Base-by-base conservation (phyloP, 2,113 vertebrate genomes). In the Pluvianellus socialis region DNA sequence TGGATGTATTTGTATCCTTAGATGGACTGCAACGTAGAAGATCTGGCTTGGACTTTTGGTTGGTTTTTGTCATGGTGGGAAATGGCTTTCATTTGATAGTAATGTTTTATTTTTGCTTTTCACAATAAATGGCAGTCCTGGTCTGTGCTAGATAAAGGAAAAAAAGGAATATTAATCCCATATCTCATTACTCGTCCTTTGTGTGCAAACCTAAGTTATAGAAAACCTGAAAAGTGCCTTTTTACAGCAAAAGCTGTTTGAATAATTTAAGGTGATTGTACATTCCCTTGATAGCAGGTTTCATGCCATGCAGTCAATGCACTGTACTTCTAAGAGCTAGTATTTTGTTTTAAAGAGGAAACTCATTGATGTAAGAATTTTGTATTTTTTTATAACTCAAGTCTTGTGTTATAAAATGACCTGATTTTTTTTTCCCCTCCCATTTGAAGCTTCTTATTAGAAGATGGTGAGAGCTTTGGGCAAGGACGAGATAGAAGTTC, bases 381-480 rank as follows among this genome's bases (percentile, higher is more conserved):
- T 58, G 52, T 77, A 0, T 28, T 56, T 90, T 83, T 88, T 90
- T 44, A 32, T 71, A 71, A 28, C 30, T 65, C 17, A 38, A 77
- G 32, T 55, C 26, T 47, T 71, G 6, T 32, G 9, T 80, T 90
- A 30, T 47, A 35, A 91, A 92, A 32, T 56, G 18, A 83, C 92
- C 55, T n/a, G 5, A 32, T 47, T 77, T 53, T 24, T 45, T 23
- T 85, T 58, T 52, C 38, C 38, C 24, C 47, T 77, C 1, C 1
- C 35, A 67, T 94, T 91, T 96, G 67, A 93, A 99, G 99, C 95
- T 99, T 99, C 94, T 97, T 99, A 53, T 98, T 99, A 96, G 99
- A 99, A 97, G 99, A 99, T 75, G 99, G 99, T 28, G 99, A 99
- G 97, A 99, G 99, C 14, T 99, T 99, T 97, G 99, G 99, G 55